Evolutionary conservation across 2,888 invertebrate genomes (phyloP), one percentile per base, ranked within the genome.

Genomic region (Papilio gigon): DNA sequence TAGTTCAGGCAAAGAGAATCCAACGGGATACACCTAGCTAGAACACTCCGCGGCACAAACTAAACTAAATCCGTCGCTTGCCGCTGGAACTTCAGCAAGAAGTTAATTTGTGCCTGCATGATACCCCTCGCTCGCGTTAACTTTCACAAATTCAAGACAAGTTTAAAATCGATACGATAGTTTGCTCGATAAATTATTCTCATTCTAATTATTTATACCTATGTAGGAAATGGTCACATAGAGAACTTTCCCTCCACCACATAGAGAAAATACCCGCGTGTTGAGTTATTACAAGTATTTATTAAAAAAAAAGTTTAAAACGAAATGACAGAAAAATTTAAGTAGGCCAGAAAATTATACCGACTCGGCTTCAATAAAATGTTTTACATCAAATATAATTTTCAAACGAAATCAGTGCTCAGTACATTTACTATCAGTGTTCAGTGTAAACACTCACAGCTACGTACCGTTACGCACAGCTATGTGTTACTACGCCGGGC

Each of bases 61-160:
- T 25, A 35, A 60, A 60, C 42, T 62, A 62, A 5, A 42, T 62
- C 42, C 61, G 30, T 44, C 27, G 27, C 9, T n/a, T 22, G 37
- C 25, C 25, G 35, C 22, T 42, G 30, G 30, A 62, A 62, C 44
- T 62, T 62, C 30, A 44, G 27, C 42, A 44, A 30, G 42, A 30
- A 62, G 27, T 62, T 62, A 62, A 62, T 44, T 62, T 42, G 40
- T 27, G 61, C 25, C n/a, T 25, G 40, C 42, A 30, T 30, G 53
- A 56, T 56, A 56, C 30, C 30, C 53, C 2, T n/a, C 6, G 30
- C 53, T 56, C 17, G 17, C 30, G 17, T 30, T 56, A 56, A 56
- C 53, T 56, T 62, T 12, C 61, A 1, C 42, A 11, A 44, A 42
- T 44, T 47, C 30, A n/a, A 50, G 12, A 20, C n/a, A 35, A 47